Conservation (phyloP, 2,797 vertebrate species). For the Hyperoplus immaculatus region DNA sequence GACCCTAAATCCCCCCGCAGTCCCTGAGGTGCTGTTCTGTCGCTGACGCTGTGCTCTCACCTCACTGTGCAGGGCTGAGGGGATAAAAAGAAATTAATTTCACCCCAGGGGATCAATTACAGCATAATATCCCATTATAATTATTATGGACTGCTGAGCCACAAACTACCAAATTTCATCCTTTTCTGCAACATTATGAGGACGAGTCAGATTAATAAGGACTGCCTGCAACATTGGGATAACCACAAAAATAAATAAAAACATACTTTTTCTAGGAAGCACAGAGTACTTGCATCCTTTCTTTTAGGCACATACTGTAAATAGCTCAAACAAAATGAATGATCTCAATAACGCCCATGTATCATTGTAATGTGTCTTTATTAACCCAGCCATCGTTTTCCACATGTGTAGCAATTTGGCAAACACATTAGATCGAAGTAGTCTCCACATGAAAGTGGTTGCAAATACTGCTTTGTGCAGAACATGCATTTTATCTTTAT, state of each 20-base stretch:
- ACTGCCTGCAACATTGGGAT: background rate
- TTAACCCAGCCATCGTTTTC: slow-evolving; percentile 46
- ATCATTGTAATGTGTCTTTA: slow-evolving; percentile 57
- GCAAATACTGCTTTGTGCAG: too few relatives aligned
- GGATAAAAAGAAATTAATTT: slow-evolving; percentile 46
- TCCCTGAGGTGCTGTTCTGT: slow-evolving; percentile 48
- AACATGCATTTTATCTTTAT: background rate
- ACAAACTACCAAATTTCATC: slow-evolving; percentile 32
- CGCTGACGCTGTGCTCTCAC: slow-evolving; percentile 33
- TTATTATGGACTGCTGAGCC: slow-evolving; percentile 61
- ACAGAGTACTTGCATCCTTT: slow-evolving; percentile 17
- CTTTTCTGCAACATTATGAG: slow-evolving; percentile 20
- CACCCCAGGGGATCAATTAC: slow-evolving; percentile 65
- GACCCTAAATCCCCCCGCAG: slow-evolving; percentile 46
- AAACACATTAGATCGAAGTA: slow-evolving; percentile 16
- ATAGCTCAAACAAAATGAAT: slow-evolving; percentile 48
- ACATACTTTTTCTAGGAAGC: background rate
- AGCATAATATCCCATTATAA: slow-evolving; percentile 54
- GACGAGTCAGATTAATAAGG: slow-evolving; percentile 7
- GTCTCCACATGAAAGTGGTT: background rate
- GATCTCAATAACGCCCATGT: slow-evolving; percentile 35
- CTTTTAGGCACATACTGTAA: slow-evolving; percentile 17
- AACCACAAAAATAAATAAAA: slow-evolving; percentile 1
- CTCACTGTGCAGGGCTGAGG: slow-evolving; percentile 37
- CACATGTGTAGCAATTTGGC: slow-evolving; percentile 18